These are phyloP conservation scores for Actinopyga echinites DNA, from an alignment of 53 echinoderm and acorn worm species.

Conservation along the genomic window DNA sequence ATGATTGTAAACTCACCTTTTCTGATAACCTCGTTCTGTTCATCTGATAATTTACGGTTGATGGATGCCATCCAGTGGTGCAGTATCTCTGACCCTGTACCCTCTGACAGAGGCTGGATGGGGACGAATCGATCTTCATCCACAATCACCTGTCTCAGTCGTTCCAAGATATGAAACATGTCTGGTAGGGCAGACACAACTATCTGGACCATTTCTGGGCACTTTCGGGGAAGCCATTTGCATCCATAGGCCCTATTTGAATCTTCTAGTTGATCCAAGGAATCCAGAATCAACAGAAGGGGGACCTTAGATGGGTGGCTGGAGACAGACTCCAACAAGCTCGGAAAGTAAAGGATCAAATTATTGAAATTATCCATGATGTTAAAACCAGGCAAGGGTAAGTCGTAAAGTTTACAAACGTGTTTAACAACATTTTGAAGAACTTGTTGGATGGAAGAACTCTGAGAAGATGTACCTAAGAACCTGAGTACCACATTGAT, in stretches of 20 bases:
- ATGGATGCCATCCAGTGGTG: slow-evolving; percentile 85
- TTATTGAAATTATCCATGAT: slow-evolving; percentile 64
- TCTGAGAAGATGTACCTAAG: slow-evolving; percentile 86
- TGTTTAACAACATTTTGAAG: slow-evolving; percentile 71
- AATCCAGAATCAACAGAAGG: slow-evolving; percentile 82
- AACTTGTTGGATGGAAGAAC: slow-evolving; percentile 87
- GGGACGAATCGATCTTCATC: slow-evolving; percentile 60
- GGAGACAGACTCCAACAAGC: slow-evolving; percentile 69
- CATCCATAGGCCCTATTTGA: slow-evolving; percentile 75
- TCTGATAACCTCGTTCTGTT: slow-evolving; percentile 73
- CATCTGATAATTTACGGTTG: slow-evolving; percentile 65
- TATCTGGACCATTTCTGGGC: slow-evolving; percentile 73
- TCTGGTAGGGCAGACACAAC: slow-evolving; percentile 85
- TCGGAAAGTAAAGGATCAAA: slow-evolving; percentile 66
- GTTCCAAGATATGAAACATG: slow-evolving; percentile 78
- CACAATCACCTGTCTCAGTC: slow-evolving; percentile 58
- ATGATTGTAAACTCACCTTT: slow-evolving; percentile 70
- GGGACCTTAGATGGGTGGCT: slow-evolving; percentile 42
- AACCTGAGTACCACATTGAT: slow-evolving; percentile 73
- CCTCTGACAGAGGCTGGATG: slow-evolving; percentile 75
- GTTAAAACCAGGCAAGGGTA: slow-evolving; percentile 49
- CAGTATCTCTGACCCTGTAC: slow-evolving; percentile 85
- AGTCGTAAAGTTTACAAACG: slow-evolving; percentile 72
- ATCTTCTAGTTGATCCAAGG: slow-evolving; percentile 85
- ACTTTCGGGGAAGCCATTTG: slow-evolving; percentile 79